A percentile compares a stretch with the other conserved stretches of the same genome.
Conservation (phyloP, 2,888 invertebrate species). For the Ceriagrion tenellum region DNA sequence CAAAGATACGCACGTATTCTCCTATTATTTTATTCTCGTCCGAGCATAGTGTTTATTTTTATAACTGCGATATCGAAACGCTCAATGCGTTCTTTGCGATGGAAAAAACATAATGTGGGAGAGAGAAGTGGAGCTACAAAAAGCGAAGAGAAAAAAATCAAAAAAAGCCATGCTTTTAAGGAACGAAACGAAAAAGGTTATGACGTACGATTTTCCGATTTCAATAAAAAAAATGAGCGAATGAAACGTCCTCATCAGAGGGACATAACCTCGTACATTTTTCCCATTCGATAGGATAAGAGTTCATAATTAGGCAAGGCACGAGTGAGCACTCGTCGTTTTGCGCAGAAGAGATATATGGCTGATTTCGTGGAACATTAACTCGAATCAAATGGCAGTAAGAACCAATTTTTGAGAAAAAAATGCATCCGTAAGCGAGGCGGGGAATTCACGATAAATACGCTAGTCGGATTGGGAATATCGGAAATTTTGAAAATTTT, state of each 20-base stretch:
- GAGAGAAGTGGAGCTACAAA: background rate
- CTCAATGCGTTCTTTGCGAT: background rate
- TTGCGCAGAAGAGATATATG: background rate
- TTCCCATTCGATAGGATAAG: too few relatives aligned
- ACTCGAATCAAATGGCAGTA: background rate
- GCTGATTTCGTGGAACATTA: background rate
- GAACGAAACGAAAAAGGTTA: background rate
- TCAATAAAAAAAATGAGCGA: background rate
- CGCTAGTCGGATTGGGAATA: background rate
- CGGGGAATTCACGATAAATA: background rate
- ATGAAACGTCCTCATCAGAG: background rate
- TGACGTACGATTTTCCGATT: background rate
- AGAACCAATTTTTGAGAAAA: background rate
- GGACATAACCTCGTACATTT: background rate
- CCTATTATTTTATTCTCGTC: background rate
- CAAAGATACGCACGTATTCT: background rate
- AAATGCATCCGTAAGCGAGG: background rate
- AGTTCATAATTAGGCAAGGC: background rate
- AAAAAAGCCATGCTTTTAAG: background rate
- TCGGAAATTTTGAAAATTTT: background rate
- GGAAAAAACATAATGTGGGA: background rate
- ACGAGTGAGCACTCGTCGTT: background rate
- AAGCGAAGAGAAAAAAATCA: background rate
- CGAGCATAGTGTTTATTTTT: background rate
- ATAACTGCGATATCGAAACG: background rate